Conservation (phyloP, 2,888 invertebrate species). For the Melieria picta region DNA sequence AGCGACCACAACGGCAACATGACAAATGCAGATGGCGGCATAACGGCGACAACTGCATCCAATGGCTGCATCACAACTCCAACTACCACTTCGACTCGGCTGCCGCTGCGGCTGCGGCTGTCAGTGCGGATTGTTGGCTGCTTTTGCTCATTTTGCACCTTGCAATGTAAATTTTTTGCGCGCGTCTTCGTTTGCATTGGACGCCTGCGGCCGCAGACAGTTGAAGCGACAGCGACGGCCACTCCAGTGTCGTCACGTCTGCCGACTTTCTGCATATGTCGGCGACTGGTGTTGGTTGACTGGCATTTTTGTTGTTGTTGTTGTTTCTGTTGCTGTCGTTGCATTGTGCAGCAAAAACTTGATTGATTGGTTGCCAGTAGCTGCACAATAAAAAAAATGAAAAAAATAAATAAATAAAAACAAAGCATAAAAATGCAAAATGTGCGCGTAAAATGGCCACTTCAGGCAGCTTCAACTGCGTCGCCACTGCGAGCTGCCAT, state of each 20-base stretch:
- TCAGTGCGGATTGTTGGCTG: neutral
- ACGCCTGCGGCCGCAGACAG: slow-evolving; percentile 4
- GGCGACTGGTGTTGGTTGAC: neutral
- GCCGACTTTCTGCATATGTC: slow-evolving; percentile 27
- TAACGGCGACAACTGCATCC: slow-evolving; percentile 10
- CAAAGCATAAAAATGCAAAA: no score
- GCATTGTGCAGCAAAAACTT: slow-evolving; percentile 54
- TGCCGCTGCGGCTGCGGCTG: slow-evolving; percentile 16
- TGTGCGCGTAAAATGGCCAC: no score
- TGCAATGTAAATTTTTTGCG: slow-evolving; percentile 58
- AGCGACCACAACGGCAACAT: neutral
- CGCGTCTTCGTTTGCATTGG: slow-evolving; percentile 30
- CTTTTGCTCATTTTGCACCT: slow-evolving; percentile 48
- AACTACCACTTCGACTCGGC: slow-evolving; percentile 13
- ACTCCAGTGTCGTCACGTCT: slow-evolving; percentile 21
- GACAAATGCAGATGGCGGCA: slow-evolving; percentile 30
- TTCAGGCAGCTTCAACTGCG: no score
- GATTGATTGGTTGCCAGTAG: slow-evolving; percentile 57
- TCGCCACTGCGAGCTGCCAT: no score
- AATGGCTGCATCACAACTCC: slow-evolving; percentile 28
- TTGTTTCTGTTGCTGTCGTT: slow-evolving; percentile 4
- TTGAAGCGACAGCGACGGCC: slow-evolving; percentile 4
- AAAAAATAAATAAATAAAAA: no score
- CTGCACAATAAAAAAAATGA: no score
- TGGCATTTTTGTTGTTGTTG: neutral